Evolutionary conservation across 2,797 vertebrate genomes (phyloP).

Genomic region (Micrastur ruficollis): DNA sequence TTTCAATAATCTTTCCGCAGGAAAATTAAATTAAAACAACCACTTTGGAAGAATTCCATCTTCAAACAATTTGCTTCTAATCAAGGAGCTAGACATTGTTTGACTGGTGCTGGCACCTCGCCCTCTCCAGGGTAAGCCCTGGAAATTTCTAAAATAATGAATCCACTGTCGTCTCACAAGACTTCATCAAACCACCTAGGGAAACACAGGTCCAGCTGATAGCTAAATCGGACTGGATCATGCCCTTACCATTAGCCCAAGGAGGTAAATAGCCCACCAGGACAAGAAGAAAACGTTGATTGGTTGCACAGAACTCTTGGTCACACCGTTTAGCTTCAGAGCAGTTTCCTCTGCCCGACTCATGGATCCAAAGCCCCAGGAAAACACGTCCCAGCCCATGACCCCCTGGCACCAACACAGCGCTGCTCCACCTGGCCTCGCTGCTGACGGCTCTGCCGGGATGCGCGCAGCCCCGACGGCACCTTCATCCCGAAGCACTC

Average conservation of each 20-base stretch:
- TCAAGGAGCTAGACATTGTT: not conserved
- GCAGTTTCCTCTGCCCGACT: not conserved
- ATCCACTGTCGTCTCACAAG: not conserved
- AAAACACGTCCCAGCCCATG: fast-evolving
- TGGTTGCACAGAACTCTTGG: not conserved
- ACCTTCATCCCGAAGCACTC: not conserved
- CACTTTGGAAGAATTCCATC: not conserved
- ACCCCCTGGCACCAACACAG: fast-evolving
- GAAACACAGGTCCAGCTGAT: not conserved
- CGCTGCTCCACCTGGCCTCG: not conserved
- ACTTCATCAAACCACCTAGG: not conserved
- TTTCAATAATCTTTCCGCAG: not conserved
- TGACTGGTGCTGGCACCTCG: not conserved
- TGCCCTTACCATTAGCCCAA: no score
- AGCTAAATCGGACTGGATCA: fast-evolving
- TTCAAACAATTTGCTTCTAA: not conserved
- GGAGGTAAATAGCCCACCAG: not conserved
- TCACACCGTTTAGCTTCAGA: not conserved
- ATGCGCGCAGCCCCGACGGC: fast-evolving
- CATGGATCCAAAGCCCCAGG: not conserved
- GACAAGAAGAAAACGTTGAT: not conserved
- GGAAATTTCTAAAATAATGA: not conserved
- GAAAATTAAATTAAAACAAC: not conserved
- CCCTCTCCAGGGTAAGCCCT: not conserved
- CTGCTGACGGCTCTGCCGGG: fast-evolving